A percentile compares a stretch with the other conserved stretches of the same genome.
phyloP scores from a whole-genome alignment of 2,888 invertebrate species.

The Meta bourneti region DNA sequence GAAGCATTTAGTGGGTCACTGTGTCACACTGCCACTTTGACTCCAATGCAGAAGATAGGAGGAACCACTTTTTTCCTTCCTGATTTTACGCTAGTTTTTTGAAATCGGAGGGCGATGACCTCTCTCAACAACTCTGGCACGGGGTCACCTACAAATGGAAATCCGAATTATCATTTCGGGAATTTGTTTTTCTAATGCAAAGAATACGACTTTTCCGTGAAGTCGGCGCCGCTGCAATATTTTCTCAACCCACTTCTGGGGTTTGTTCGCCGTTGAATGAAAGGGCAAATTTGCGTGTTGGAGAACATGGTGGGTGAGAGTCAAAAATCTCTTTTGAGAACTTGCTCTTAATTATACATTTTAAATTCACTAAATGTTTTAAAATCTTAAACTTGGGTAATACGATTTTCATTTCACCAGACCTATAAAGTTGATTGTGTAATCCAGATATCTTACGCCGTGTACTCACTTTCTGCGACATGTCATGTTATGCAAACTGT shows the following conservation, averaged over 20 bases:
- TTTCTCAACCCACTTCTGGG: neutral
- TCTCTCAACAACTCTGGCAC: constrained; percentile 9
- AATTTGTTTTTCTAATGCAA: neutral
- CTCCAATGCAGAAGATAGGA: neutral
- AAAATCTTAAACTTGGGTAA: too few species aligned
- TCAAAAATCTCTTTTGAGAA: too few species aligned
- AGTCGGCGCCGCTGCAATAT: neutral
- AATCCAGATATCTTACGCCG: too few species aligned
- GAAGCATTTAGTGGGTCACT: constrained; percentile 38
- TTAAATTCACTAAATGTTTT: too few species aligned
- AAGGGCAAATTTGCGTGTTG: neutral
- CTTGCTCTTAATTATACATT: too few species aligned
- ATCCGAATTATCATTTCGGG: constrained; percentile 9
- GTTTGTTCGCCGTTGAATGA: too few species aligned
- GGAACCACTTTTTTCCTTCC: constrained; percentile 33
- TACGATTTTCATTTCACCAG: too few species aligned
- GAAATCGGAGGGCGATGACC: neutral
- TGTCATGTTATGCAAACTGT: too few species aligned
- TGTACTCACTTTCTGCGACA: too few species aligned
- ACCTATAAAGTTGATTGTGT: too few species aligned
- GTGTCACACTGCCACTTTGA: constrained; percentile 5
- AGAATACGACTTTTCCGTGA: constrained; percentile 1
- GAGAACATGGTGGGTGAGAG: neutral
- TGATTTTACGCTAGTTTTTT: constrained; percentile 17
- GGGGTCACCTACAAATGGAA: constrained; percentile 45